phyloP scores from a whole-genome alignment of 2,797 vertebrate species.

The Anableps anableps region DNA sequence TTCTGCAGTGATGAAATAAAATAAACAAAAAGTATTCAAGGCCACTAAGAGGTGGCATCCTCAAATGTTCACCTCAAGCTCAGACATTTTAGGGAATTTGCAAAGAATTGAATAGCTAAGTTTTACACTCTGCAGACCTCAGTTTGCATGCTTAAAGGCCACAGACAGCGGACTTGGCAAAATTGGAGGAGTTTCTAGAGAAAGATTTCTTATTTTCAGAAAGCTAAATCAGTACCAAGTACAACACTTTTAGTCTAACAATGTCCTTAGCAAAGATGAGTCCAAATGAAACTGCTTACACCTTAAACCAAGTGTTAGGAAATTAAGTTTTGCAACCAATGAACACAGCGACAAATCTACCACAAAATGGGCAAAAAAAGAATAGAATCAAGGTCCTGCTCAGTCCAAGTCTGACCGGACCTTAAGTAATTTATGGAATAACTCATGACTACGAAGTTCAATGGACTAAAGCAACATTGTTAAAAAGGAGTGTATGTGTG shows the following conservation, averaged over 20 bases:
- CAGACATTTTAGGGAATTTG: neutral
- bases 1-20: neutral
- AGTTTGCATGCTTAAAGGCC: too few relatives aligned
- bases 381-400: neutral
- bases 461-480: too few relatives aligned
- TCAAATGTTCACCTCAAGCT: neutral
- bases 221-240: too few relatives aligned
- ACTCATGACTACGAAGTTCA: neutral
- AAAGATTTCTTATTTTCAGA: too few relatives aligned
- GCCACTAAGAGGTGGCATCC: neutral
- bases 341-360: neutral
- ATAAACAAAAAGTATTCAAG: neutral
- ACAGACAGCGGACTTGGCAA: too few relatives aligned
- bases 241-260: too few relatives aligned
- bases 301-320: too few relatives aligned
- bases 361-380: neutral
- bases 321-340: too few relatives aligned
- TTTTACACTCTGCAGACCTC: neutral
- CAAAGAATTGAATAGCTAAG: neutral
- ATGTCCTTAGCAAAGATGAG: too few relatives aligned
- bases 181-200: too few relatives aligned
- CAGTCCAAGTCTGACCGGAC: neutral
- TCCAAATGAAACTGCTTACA: too few relatives aligned
- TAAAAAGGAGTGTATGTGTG: too few relatives aligned
- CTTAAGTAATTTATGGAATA: neutral